Evolutionary conservation across 2,888 invertebrate species (phyloP), one percentile per base, ranked within the genome.

Genomic region (Ptychoptera albimana): DNA sequence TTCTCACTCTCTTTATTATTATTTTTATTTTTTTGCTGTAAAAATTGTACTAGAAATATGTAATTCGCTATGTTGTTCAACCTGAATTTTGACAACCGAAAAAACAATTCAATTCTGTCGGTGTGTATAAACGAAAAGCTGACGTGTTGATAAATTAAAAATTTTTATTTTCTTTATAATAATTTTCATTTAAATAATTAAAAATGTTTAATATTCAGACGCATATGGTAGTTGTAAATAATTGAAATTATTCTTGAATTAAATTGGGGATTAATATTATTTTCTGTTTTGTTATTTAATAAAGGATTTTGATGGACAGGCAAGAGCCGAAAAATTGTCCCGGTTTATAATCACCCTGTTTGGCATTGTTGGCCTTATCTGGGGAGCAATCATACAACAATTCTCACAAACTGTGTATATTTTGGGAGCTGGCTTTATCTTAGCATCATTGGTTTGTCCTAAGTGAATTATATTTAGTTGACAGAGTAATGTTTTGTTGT

Each of bases 341-440:
- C 76, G 93, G 58, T 78, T 87, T 11, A 92, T 94, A 44, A 88
- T 94, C 48, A 79, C 88, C 9, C 60, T 91, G 38, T 93, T 92
- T 69, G 92, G 91, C 48, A 84, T 80, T 50, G 86, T 92, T 44
- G 94, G 94, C 8, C 74, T 94, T 45, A 70, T 84, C 44, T 92
- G 89, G 85, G 94, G 94, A 35, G 93, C 88, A 56, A 76, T 86
- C 42, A 88, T 91, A 51, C 93, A 94, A 61, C 91, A 93, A 61
- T 94, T 94, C 61, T 94, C 93, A 0, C 89, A 91, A 61, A 92
- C 93, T 1, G 86, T 94, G 30, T 91, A 89, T 57, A 88, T 93
- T 57, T 70, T 94, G 41, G 86, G 86, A 31, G 91, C 87, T 55
- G 94, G 94, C 49, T 92, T 93, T 58, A 69, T 84, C 2, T 67